Conservation (phyloP, 2,888 invertebrate genomes). For the Invenusta paracnida region DNA sequence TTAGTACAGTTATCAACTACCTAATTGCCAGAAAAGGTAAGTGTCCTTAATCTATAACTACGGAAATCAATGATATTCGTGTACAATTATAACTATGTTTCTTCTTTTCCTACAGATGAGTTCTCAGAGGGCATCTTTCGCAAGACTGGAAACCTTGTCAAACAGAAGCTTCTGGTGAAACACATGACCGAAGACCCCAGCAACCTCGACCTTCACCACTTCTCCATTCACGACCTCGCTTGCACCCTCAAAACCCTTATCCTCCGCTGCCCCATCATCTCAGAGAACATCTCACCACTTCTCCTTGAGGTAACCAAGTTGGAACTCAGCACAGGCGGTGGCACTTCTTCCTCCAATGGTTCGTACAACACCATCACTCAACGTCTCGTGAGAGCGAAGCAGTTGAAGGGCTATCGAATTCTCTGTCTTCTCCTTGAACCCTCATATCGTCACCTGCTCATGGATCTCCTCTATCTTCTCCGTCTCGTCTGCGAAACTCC, state of each 20-base stretch:
- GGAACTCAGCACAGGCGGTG: neutral
- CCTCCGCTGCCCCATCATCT: neutral
- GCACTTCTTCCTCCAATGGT: no score
- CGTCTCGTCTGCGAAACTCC: neutral
- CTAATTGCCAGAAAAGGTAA: neutral
- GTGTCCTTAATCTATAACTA: no score
- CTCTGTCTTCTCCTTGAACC: neutral
- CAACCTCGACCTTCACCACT: neutral
- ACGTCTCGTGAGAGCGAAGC: neutral
- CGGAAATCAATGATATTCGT: no score
- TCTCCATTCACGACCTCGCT: constrained; percentile 6
- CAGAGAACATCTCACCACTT: neutral
- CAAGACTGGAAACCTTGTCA: neutral
- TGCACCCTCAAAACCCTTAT: neutral
- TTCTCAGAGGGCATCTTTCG: neutral
- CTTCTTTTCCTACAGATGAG: neutral
- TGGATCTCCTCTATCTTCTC: neutral
- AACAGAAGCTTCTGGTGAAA: neutral
- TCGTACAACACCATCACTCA: neutral
- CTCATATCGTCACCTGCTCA: neutral
- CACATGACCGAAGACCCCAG: neutral
- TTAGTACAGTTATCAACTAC: neutral
- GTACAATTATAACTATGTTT: no score
- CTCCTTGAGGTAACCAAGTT: neutral
- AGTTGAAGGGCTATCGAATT: neutral